Percentiles rank a stretch among this genome's conserved stretches.
phyloP scores from a whole-genome alignment of 2,113 vertebrate species.

The Chionomys nivalis region DNA sequence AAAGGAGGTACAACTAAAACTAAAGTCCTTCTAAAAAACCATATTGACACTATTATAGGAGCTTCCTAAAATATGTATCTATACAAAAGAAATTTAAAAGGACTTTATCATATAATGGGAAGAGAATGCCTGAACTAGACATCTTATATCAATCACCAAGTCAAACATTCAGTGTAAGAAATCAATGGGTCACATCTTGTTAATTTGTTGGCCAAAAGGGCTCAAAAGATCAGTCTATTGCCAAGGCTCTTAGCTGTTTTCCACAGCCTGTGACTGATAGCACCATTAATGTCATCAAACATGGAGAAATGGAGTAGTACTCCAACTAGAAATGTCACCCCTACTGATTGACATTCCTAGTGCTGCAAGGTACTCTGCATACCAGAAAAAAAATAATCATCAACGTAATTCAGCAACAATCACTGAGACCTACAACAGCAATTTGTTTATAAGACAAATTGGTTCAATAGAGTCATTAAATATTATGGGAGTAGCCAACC shows the following conservation, averaged over 20 bases:
- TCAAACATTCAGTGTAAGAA: not conserved
- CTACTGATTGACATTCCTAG: not conserved
- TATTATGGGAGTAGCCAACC: not conserved
- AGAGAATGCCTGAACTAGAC: not conserved
- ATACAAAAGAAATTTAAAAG: not conserved
- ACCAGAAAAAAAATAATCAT: not conserved
- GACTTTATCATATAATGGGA: not conserved
- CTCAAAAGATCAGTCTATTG: not conserved
- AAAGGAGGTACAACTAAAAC: not conserved
- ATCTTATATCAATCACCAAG: not conserved
- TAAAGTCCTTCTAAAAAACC: not conserved
- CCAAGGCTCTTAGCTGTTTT: too few relatives aligned
- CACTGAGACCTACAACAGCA: not conserved
- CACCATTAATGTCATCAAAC: too few relatives aligned
- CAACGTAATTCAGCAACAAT: not conserved
- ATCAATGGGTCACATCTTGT: not conserved
- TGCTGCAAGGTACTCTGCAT: not conserved
- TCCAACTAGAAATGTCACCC: not conserved
- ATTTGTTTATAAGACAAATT: not conserved
- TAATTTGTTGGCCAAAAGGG: not conserved
- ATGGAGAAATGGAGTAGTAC: not conserved
- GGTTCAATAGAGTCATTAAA: not conserved
- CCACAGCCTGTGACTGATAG: not conserved
- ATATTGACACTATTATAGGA: not conserved
- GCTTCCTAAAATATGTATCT: not conserved